Percentiles rank a stretch among this genome's conserved stretches.
Conservation (phyloP, 2,113 vertebrate species). For the Sapajus apella region DNA sequence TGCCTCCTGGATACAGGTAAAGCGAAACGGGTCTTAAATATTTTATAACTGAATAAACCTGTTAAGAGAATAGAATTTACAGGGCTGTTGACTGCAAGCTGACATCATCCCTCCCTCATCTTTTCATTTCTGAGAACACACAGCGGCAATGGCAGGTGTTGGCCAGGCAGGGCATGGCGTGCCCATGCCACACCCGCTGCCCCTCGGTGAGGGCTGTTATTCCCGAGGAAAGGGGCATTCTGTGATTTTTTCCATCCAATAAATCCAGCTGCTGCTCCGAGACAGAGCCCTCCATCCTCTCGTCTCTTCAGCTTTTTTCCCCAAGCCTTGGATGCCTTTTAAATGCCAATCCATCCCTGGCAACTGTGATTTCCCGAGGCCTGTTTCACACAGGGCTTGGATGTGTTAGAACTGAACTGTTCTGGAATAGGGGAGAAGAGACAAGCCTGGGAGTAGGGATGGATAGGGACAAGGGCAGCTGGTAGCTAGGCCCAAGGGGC, state of each 20-base stretch:
- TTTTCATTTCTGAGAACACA: slow-evolving; percentile 73
- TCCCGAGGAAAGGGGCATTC: background rate
- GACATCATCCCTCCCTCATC: slow-evolving; percentile 72
- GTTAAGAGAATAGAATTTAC: slow-evolving; percentile 85
- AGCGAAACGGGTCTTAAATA: slow-evolving; percentile 83
- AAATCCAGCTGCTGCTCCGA: slow-evolving; percentile 35
- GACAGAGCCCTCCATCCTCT: background rate
- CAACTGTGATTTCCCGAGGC: slow-evolving; percentile 57
- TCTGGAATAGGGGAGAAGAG: background rate
- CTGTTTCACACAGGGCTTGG: slow-evolving; percentile 44
- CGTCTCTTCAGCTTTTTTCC: background rate
- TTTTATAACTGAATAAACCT: slow-evolving; percentile 85
- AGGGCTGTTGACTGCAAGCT: slow-evolving; percentile 71
- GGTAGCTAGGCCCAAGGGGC: background rate
- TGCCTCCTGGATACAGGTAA: slow-evolving; percentile 83
- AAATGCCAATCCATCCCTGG: slow-evolving; percentile 39
- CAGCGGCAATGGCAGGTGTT: slow-evolving; percentile 56
- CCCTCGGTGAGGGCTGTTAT: background rate
- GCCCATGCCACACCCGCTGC: background rate
- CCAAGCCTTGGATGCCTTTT: slow-evolving; percentile 48
- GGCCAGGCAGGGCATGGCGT: background rate
- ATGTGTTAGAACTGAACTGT: background rate
- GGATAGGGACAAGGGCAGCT: background rate
- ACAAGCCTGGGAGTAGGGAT: background rate
- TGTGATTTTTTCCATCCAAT: slow-evolving; percentile 33